Evolutionary conservation across 2,888 invertebrate genomes (phyloP).

Genomic region (Zaprionus bogoriensis): DNA sequence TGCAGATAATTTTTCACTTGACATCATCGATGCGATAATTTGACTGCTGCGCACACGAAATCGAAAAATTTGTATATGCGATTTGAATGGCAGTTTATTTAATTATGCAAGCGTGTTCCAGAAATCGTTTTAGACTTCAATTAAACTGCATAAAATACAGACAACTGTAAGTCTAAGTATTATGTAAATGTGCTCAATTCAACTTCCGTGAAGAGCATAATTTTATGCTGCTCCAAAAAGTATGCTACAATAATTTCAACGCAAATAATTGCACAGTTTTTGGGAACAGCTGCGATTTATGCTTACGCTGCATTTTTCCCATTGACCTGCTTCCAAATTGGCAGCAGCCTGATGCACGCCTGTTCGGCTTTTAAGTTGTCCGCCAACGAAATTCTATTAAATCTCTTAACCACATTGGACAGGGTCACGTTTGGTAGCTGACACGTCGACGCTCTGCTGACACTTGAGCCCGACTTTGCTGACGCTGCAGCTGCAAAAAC

Average conservation of each 20-base stretch:
- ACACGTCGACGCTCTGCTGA: conserved; percentile 59
- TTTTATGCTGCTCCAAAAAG: neutral
- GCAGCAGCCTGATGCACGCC: neutral
- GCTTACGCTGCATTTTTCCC: conserved; percentile 12
- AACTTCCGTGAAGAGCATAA: neutral
- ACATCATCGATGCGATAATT: conserved; percentile 63
- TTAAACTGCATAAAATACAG: no score
- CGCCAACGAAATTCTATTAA: conserved; percentile 42
- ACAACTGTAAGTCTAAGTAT: no score
- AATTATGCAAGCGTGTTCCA: neutral
- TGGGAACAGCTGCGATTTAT: conserved; percentile 11
- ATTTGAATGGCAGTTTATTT: conserved; percentile 11
- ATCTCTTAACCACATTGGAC: conserved; percentile 65
- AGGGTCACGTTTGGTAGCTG: conserved; percentile 65
- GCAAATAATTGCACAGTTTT: neutral
- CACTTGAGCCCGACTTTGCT: conserved; percentile 30
- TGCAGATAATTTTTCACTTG: conserved; percentile 68
- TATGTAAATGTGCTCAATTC: neutral
- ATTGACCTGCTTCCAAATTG: conserved; percentile 11
- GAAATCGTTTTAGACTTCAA: neutral
- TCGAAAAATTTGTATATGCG: conserved; percentile 37
- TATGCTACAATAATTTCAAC: no score
- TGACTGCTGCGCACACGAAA: conserved; percentile 26
- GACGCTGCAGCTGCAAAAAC: conserved; percentile 56
- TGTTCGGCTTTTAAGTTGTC: conserved; percentile 15